Base-by-base conservation (phyloP, 2,797 vertebrate species). In the Onychomys torridus region DNA sequence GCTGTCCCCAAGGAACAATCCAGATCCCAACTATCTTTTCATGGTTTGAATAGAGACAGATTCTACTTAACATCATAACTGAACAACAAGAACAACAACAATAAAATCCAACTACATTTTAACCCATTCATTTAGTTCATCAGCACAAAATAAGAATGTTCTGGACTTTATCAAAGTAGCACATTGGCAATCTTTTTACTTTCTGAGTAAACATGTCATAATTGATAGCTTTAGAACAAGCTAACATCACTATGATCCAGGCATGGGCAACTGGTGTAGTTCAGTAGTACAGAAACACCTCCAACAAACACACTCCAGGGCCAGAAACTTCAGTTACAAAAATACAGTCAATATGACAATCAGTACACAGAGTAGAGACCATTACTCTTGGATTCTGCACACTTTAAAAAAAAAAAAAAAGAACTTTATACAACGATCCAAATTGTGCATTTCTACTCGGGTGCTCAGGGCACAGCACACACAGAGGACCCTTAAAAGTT, bases 161-260 rank as follows among this genome's bases (percentile, higher is more conserved):
- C 97, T 32, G 97, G 87, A 97, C 98, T 96, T 86, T 89, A 93
- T 94, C 91, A 93, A 93, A 97, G 93, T 65, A 87, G 52, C 92
- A 94, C 65, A 84, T 75, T 94, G 78, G 87, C 67, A 95, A 92
- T 98, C 94, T 97, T 96, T 98, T 99, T 98, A 98, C 98, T 98
- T 98, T 98, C 96, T 84, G 92, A 92, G 97, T 93, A 93, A 93
- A 81, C 91, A 91, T 97, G 96, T 98, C 98, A 99, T 98, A 97
- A 96, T 65, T 94, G 96, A 96, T 98, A 99, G 98, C 98, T 99
- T 99, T 99, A 99, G 98, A 99, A 99, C 98, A 99, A 99, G 98
- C 98, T 98, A 98, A 98, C 98, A 94, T 98, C 98, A 98, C 98
- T 98, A 91, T 98, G 94, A 97, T 98, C 98, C 98, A 97, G 98